These are phyloP conservation scores for Sinonovacula constricta DNA, from an alignment of 1,140 invertebrate genomes.

Conservation along the genomic window DNA sequence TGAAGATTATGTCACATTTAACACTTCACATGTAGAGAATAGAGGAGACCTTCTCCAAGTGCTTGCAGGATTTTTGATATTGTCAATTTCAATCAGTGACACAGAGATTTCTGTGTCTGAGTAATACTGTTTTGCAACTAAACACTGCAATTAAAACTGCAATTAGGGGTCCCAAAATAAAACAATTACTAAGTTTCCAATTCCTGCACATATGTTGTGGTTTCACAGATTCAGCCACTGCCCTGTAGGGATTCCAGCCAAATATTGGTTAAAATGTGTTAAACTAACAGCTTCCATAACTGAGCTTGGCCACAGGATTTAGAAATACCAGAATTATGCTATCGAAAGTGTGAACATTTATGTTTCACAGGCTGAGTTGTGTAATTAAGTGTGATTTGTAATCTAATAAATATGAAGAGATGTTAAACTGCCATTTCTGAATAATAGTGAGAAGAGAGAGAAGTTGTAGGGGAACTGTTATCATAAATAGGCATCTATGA, in stretches of 20 bases:
- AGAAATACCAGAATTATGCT: background rate
- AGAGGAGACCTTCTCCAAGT: background rate
- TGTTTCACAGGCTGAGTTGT: too few species aligned
- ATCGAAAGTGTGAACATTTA: background rate
- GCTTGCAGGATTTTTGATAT: background rate
- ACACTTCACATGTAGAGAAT: background rate
- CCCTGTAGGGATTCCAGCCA: background rate
- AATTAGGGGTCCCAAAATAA: background rate
- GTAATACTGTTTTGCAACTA: background rate
- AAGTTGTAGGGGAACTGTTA: too few species aligned
- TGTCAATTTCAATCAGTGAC: background rate
- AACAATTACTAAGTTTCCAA: background rate
- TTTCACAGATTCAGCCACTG: slow-evolving; percentile 21
- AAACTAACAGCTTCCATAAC: slow-evolving; percentile 8
- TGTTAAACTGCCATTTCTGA: too few species aligned
- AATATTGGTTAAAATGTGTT: slow-evolving; percentile 31
- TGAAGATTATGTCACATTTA: background rate
- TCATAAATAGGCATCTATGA: too few species aligned
- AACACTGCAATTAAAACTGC: background rate
- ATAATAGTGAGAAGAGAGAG: too few species aligned
- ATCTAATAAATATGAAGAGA: too few species aligned
- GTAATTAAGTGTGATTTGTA: too few species aligned
- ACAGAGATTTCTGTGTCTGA: background rate
- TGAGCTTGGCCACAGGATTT: background rate
- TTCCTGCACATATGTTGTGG: slow-evolving; percentile 36